phyloP scores from a whole-genome alignment of 1,140 invertebrate species.

The Dendroctonus ponderosae region DNA sequence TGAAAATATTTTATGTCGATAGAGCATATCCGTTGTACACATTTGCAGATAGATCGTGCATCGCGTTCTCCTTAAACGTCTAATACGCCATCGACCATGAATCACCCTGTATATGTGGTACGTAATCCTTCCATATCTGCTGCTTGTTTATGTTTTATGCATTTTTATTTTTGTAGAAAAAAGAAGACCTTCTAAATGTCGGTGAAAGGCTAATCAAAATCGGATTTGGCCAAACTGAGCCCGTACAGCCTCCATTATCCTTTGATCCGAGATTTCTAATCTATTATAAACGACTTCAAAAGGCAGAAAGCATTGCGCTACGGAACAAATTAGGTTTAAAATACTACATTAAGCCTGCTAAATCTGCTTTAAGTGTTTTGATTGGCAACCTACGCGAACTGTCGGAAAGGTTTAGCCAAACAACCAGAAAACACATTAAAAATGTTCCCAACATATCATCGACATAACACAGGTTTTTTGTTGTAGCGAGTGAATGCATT shows the following conservation, averaged over 20 bases:
- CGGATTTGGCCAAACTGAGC: slow-evolving; percentile 51
- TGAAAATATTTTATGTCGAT: too few species aligned
- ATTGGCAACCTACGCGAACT: slow-evolving; percentile 18
- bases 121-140: background rate
- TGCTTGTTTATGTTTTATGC: slow-evolving; percentile 21
- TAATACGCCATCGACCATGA: too few species aligned
- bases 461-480: slow-evolving; percentile 37
- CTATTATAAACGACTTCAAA: slow-evolving; percentile 49
- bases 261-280: slow-evolving; percentile 37
- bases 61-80: too few species aligned
- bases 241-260: slow-evolving; percentile 41
- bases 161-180: slow-evolving; percentile 31
- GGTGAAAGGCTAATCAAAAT: slow-evolving; percentile 53
- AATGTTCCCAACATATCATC: slow-evolving; percentile 27
- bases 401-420: slow-evolving; percentile 7
- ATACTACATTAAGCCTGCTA: slow-evolving; percentile 52
- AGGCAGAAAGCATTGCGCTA: slow-evolving; percentile 51
- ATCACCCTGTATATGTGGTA: too few species aligned
- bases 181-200: slow-evolving; percentile 43
- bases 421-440: slow-evolving; percentile 23
- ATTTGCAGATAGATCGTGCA: too few species aligned
- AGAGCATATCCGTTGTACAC: too few species aligned
- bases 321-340: slow-evolving; percentile 54
- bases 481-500: slow-evolving; percentile 37
- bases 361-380: slow-evolving; percentile 25